These are phyloP conservation scores for Biston betularia DNA, from an alignment of 2,888 invertebrate genomes.

Conservation along the genomic window DNA sequence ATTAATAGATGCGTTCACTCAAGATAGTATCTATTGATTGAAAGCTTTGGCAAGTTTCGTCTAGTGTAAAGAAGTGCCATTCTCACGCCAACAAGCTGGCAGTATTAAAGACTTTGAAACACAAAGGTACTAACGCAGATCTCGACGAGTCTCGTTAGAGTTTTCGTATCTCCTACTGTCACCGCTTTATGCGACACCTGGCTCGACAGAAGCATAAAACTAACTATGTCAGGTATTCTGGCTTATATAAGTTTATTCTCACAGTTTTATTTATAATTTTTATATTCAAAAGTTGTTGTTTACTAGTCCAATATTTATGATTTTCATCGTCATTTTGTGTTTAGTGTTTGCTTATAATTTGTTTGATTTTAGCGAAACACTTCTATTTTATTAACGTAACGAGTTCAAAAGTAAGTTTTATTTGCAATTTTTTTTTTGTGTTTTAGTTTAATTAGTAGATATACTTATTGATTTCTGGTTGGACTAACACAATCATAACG, in stretches of 20 bases:
- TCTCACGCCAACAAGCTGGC: constrained; percentile 3
- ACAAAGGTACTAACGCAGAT: constrained; percentile 1
- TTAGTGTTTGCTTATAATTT: constrained; percentile 7
- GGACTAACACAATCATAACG: not conserved
- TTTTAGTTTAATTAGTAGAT: constrained; percentile 12
- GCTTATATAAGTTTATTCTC: not conserved
- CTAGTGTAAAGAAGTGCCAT: not conserved
- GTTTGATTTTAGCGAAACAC: constrained; percentile 20
- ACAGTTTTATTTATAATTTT: not conserved
- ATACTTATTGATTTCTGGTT: constrained; percentile 10
- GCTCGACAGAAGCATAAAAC: not conserved
- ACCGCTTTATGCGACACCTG: not conserved
- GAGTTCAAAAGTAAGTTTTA: constrained; percentile 40
- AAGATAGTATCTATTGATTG: constrained; percentile 3
- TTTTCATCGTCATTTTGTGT: constrained; percentile 1
- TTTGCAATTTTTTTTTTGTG: constrained; percentile 29
- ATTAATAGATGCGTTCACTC: constrained; percentile 4
- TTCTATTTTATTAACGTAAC: constrained; percentile 11
- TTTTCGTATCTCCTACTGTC: not conserved
- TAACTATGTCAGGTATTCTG: not conserved
- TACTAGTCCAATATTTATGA: not conserved
- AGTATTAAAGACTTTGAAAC: constrained; percentile 9
- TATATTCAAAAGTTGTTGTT: not conserved
- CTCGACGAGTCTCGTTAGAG: not conserved
- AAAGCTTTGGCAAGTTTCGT: constrained; percentile 13